A percentile compares a stretch with the other conserved stretches of the same genome.
phyloP scores from a whole-genome alignment of 1,140 invertebrate species.

The Arion vulgaris region DNA sequence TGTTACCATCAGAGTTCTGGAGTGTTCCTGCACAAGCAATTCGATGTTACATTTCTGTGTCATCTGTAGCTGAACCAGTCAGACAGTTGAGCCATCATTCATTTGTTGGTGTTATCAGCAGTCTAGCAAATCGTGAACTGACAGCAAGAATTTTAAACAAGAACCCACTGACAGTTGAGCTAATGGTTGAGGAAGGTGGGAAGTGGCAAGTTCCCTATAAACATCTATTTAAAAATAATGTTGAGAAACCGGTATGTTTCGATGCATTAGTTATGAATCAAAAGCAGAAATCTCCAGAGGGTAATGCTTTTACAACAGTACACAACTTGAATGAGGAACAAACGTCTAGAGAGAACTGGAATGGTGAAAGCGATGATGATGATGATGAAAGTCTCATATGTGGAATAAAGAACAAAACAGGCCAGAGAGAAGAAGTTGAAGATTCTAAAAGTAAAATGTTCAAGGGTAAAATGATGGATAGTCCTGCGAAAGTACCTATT shows the following conservation, averaged over 20 bases:
- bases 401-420: background rate
- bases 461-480: background rate
- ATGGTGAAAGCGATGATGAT: slow-evolving; percentile 2
- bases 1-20: slow-evolving; percentile 4
- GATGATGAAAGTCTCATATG: background rate
- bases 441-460: background rate
- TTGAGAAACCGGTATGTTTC: background rate
- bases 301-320: background rate
- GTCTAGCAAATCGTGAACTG: background rate
- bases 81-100: background rate
- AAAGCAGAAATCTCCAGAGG: background rate
- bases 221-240: background rate
- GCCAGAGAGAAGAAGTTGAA: background rate
- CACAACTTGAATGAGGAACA: background rate
- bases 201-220: background rate
- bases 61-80: background rate
- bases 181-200: background rate
- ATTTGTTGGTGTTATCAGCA: background rate
- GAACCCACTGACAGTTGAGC: slow-evolving; percentile 9
- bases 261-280: too few relatives aligned
- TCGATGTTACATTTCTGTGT: background rate
- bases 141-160: background rate
- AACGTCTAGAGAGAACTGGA: background rate
- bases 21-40: slow-evolving; percentile 13
- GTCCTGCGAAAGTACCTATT: background rate